Conservation (phyloP, 2,113 vertebrate genomes). For the Chloropsis cyanopogon region DNA sequence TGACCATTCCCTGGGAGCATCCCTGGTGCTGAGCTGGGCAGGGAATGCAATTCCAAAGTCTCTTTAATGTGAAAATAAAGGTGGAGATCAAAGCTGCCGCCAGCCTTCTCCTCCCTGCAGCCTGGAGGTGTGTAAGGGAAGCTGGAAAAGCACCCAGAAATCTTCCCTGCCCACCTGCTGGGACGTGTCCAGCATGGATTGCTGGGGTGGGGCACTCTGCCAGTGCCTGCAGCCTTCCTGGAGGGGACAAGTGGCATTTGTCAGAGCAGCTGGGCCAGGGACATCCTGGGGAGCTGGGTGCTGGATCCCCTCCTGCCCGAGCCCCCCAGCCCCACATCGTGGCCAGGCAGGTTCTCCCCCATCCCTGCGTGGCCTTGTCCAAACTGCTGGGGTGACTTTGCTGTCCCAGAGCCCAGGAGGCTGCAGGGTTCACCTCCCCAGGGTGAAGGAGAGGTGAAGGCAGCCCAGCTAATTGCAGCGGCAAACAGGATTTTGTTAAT, state of each 20-base stretch:
- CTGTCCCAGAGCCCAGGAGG: background rate
- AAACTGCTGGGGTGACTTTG: background rate
- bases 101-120: background rate
- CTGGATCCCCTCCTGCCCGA: background rate
- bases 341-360: background rate
- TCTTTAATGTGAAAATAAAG: constrained; percentile 28
- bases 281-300: background rate
- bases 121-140: background rate
- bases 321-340: accelerated
- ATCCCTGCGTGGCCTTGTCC: accelerated
- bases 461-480: background rate
- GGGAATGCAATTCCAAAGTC: background rate
- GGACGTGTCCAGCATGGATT: background rate
- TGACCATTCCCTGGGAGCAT: background rate
- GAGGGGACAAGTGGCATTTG: background rate
- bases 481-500: constrained; percentile 29
- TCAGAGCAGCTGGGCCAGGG: background rate
- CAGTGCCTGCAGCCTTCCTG: background rate
- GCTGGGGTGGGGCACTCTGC: background rate
- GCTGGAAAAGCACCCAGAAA: background rate
- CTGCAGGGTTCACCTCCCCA: accelerated
- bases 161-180: background rate
- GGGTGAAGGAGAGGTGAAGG: constrained; percentile 3
- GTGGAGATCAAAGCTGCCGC: background rate
- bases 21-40: background rate